Base-by-base conservation (phyloP, 2,888 invertebrate genomes). In the Andricus curvator region DNA sequence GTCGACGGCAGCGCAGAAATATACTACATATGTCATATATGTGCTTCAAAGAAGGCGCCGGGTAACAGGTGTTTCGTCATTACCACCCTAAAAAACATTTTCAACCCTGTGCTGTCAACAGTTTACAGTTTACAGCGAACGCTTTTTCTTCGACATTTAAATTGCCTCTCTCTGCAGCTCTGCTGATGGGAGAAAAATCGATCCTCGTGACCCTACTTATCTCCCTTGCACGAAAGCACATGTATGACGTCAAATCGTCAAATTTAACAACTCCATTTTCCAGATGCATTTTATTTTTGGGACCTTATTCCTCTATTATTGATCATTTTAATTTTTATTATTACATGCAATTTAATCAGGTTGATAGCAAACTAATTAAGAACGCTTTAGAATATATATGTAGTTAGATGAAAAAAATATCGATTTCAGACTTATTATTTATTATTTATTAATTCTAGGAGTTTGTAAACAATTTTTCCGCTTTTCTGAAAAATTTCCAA, bases 31-130 rank as follows among this genome's bases (percentile, higher is more conserved):
- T 44, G 44, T 44, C 13, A 44, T 44, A 15, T 13, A 74, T 22
- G 51, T 56, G 33, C 56, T 74, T 74, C 56, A 60, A 51, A 56
- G 33, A 33, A 56, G 20, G 74, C 74, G 74, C 37, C 33, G 56
- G 56, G 56, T 74, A 74, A 74, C 74, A 74, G 74, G 74, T 74
- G 74, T 74, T 74, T 74, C 56, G 74, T 74, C 74, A 74, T 74
- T 74, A 60, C n/a, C 33, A 74, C 51, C 17, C 51, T 56, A 33
- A 74, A 74, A 51, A 70, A 11, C 11, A 70, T 44, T 70, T 70
- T 70, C 11, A 3, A 70, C 48, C 48, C 70, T 25, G 4, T 8
- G 20, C 44, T 25, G 56, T 29, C 48, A 68, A 44, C 48, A 9
- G 48, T 44, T 48, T 8, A 44, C 48, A 9, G 48, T 44, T 48